Percentiles rank a stretch among this genome's conserved stretches.
phyloP scores from a whole-genome alignment of 2,113 vertebrate species.

The Microcebus ravelobensis region DNA sequence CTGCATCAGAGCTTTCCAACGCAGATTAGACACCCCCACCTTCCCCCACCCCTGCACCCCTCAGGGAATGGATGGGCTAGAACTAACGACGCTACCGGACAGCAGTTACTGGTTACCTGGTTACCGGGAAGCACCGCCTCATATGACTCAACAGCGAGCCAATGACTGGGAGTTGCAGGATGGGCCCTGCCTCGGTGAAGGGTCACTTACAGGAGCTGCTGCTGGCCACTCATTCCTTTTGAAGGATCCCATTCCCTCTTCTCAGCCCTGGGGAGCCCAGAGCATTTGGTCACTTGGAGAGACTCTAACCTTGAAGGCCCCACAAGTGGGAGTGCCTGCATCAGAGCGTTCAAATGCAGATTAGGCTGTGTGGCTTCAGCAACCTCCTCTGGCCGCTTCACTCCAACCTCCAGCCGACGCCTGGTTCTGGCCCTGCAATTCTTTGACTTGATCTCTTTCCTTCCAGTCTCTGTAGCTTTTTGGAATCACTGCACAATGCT shows the following conservation, averaged over 20 bases:
- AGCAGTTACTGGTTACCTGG: no score
- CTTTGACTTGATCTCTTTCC: no score
- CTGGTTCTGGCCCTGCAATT: background rate
- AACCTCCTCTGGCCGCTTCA: background rate
- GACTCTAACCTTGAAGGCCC: background rate
- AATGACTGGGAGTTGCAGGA: background rate
- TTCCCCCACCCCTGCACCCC: no score
- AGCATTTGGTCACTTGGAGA: background rate
- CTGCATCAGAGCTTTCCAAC: background rate
- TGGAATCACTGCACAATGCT: background rate
- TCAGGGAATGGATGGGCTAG: background rate
- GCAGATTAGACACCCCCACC: background rate
- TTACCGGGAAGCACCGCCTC: no score
- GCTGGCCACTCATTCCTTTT: background rate
- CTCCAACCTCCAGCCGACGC: background rate
- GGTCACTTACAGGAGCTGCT: background rate
- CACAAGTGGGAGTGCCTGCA: background rate
- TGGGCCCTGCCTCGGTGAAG: background rate
- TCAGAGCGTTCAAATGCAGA: background rate
- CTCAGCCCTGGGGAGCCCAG: background rate
- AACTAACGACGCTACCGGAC: background rate
- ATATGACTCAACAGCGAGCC: background rate
- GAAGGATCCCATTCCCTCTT: background rate
- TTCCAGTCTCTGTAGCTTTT: background rate
- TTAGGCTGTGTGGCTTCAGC: background rate